These are phyloP conservation scores for Coecobrya sp. DNA, from an alignment of 2,888 invertebrate genomes.

Conservation along the genomic window DNA sequence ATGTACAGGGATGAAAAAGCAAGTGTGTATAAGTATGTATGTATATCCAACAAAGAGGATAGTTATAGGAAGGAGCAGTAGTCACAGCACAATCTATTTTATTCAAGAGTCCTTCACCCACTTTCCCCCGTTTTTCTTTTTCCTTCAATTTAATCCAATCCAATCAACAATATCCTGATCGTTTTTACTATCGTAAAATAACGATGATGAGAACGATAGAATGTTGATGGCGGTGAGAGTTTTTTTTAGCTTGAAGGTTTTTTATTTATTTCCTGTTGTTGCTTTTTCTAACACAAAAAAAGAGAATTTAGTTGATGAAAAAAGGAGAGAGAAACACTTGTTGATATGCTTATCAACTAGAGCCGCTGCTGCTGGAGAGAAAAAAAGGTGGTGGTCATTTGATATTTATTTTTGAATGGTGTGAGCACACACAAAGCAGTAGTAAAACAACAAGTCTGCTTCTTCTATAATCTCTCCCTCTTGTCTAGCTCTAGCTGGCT, in stretches of 20 bases:
- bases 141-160: constrained; percentile 54
- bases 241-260: background rate
- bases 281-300: constrained; percentile 36
- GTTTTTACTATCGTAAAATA: background rate
- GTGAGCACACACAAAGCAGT: background rate
- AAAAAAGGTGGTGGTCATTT: constrained; percentile 38
- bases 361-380: constrained; percentile 20
- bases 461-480: background rate
- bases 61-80: background rate
- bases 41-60: background rate
- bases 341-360: constrained; percentile 42
- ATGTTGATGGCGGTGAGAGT: background rate
- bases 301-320: background rate
- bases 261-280: constrained; percentile 4
- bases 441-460: background rate
- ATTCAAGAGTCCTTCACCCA: constrained; percentile 66
- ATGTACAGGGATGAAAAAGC: background rate
- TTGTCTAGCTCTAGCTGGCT: background rate
- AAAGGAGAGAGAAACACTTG: constrained; percentile 50
- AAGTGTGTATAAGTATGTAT: too few species aligned
- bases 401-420: constrained; percentile 3
- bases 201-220: background rate
- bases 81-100: constrained; percentile 46
- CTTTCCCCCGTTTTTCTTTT: constrained; percentile 20
- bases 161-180: constrained; percentile 22